Base-by-base conservation (phyloP, 2,888 invertebrate genomes). In the Melanophora roralis region DNA sequence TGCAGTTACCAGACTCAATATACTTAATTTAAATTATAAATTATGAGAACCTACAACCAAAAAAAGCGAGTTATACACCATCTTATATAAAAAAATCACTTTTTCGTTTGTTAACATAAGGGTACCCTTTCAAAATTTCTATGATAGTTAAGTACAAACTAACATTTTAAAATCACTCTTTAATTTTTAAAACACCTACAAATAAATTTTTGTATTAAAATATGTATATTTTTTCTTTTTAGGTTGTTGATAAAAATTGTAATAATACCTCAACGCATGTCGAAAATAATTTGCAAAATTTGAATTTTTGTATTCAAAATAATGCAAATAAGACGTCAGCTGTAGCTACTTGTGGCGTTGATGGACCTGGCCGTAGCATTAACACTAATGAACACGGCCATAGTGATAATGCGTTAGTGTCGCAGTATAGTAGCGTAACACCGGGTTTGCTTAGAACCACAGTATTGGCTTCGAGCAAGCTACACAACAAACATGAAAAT, bases 191-290 rank as follows among this genome's bases (percentile, higher is more conserved):
- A n/a, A n/a, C n/a, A n/a, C n/a, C n/a, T n/a, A n/a, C n/a, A n/a
- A n/a, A n/a, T n/a, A n/a, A n/a, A n/a, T n/a, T n/a, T n/a, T n/a
- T n/a, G 2, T 43, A n/a, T 43, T 38, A 43, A n/a, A 14, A 43
- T n/a, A 7, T 43, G 43, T 43, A 3, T 60, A 38, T 34, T 14
- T 51, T 51, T 21, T 43, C 1, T 64, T 81, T 74, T 8, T 45
- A 90, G 83, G 91, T 92, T 62, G 64, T 71, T 40, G 94, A 94
- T 87, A 93, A 93, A 88, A 93, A 94, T 88, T 93, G 93, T 85
- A 94, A 94, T 89, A 93, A 94, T 27, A 93, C 93, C 55, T 90
- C 90, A 43, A 89, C 86, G 4, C 85, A 85, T 57, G 83, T 82
- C 8, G 88, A 89, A 55, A 83, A 81, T 67, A 83, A 82, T 7